Base-by-base conservation (phyloP, 2,888 invertebrate genomes). In the Ligdia adustata region DNA sequence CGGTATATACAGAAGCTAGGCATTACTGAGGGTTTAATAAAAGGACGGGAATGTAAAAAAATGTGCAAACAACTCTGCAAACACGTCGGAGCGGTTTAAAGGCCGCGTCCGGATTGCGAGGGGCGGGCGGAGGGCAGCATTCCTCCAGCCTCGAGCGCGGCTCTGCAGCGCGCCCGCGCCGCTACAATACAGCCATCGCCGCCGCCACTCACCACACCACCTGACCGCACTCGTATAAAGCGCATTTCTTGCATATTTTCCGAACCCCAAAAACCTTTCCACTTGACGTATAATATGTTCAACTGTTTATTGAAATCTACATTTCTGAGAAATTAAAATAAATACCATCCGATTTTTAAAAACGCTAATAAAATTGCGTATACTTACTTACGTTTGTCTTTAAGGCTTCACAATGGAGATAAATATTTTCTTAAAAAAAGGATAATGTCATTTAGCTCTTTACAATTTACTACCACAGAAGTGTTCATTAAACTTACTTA, bases 41-140 rank as follows among this genome's bases (percentile, higher is more conserved):
- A 84, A 82, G 77, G 77, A 72, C 74, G 79, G 78, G 84, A 88
- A 87, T 84, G 85, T 85, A 87, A 89, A 84, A 89, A 89, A 90
- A 89, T 87, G 89, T 88, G 87, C 88, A 85, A 90, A 87, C 88
- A 85, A 87, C 82, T 88, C 78, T 71, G 85, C 84, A 84, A 90
- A 89, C 90, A 89, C 83, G 89, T 89, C 75, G 82, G 86, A 81
- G 88, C 83, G 83, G 90, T 88, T 88, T 87, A 85, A 85, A 87
- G 84, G 83, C 86, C 84, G 86, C 80, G 86, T 87, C 85, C 86
- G 88, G 88, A 87, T 87, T 82, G 86, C 74, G 82, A 82, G 86
- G 85, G 85, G 82, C 78, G 80, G 52, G 75, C 68, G 74, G 29
- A 52, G 55, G 78, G 75, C 79, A 75, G 77, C 88, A 87, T 89